Evolutionary conservation across 1,140 invertebrate species (phyloP).

Genomic region (Pseudomyrmex pallidus): DNA sequence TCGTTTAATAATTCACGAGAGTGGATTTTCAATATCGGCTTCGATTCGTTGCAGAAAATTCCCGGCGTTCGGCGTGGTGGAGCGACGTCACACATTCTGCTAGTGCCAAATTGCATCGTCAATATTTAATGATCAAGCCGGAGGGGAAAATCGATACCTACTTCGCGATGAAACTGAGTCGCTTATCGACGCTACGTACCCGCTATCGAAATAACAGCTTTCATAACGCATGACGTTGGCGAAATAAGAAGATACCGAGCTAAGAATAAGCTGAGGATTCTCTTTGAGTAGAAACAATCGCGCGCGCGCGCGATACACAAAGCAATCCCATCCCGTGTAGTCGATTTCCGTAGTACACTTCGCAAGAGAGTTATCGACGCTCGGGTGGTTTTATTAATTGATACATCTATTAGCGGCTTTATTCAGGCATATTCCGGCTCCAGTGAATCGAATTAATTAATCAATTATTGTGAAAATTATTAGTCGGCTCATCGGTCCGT

Average conservation of each 20-base stretch:
- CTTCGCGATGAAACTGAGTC: slow-evolving; percentile 42
- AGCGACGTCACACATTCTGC: slow-evolving; percentile 27
- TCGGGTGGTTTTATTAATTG: slow-evolving; percentile 52
- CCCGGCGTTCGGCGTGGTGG: neutral
- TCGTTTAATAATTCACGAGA: slow-evolving; percentile 36
- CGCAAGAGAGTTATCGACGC: slow-evolving; percentile 25
- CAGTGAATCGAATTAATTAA: slow-evolving; percentile 58
- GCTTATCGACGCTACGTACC: slow-evolving; percentile 20
- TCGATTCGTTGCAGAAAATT: slow-evolving; percentile 57
- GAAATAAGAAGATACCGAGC: slow-evolving; percentile 24
- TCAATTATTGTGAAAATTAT: slow-evolving; percentile 60
- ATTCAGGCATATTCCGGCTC: slow-evolving; percentile 53
- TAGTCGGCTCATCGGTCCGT: slow-evolving; percentile 42
- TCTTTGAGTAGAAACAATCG: neutral
- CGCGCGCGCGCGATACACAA: neutral
- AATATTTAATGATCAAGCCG: slow-evolving; percentile 58
- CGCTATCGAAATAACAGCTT: slow-evolving; percentile 42
- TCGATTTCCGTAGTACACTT: slow-evolving; percentile 9
- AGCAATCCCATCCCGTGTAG: neutral
- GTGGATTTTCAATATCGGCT: slow-evolving; percentile 65
- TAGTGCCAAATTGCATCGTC: slow-evolving; percentile 62
- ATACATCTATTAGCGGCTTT: slow-evolving; percentile 57
- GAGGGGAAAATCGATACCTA: slow-evolving; percentile 39
- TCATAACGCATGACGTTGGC: slow-evolving; percentile 19
- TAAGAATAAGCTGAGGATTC: slow-evolving; percentile 23